Base-by-base conservation (phyloP, 2,797 vertebrate species). In the Huso huso region DNA sequence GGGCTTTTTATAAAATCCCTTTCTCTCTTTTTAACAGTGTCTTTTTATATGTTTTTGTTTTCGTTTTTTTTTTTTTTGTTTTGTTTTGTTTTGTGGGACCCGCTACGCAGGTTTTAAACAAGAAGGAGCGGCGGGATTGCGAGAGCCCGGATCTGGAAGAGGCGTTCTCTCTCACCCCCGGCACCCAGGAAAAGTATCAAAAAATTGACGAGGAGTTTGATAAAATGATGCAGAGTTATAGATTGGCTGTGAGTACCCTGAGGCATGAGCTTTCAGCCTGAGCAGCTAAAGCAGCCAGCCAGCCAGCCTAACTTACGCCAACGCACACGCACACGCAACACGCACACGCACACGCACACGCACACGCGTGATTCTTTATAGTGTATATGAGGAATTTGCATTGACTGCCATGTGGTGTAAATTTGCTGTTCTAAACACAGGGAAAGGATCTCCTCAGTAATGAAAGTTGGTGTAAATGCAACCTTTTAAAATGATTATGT, bases 191-290 rank as follows among this genome's bases (percentile, higher is more conserved):
- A 92, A 98, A 97, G 89, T 98, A 98, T 95, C 97, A 95, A 97
- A 96, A 96, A 92, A 98, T 98, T 96, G 95, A 98, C 93, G 96
- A 98, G 93, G 96, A 98, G 81, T 98, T 98, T 98, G 95, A 98
- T 97, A 98, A 95, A 95, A 98, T 98, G 95, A 97, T 98, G 95
- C 95, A 96, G 93, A 96, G 90, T 91, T 97, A 98, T 95, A 94
- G 95, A 91, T 94, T 97, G 92, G 91, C 95, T 92, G 95, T 97
- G 95, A 97, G 95, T 97, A 98, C 91, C 83, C 68, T 18, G 68
- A 69, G 48, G 18, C 23, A 37, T 37, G 23, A 53, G 70, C 71
- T 57, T 62, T 59, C 65, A 48, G 63, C 23, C 15, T 18, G 15
- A 18, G 48, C 58, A 62, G 59, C 51, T n/a, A 67, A 18, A 49